Evolutionary conservation across 2,113 vertebrate species (phyloP).

Genomic region (Poicephalus meyeri): DNA sequence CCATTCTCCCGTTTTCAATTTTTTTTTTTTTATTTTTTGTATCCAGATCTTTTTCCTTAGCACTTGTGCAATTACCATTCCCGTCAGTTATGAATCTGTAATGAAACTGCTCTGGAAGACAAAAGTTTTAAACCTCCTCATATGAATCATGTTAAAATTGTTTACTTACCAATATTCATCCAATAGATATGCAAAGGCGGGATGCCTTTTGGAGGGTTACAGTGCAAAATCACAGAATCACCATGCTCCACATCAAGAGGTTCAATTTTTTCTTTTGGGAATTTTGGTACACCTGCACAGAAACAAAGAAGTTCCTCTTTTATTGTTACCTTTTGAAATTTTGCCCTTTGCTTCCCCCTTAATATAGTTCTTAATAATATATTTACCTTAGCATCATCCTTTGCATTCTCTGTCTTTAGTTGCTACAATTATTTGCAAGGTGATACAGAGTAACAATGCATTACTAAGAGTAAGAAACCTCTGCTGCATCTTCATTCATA

Average conservation of each 20-base stretch:
- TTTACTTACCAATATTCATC: slow-evolving; percentile 94
- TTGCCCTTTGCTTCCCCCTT: not conserved
- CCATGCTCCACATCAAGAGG: slow-evolving; percentile 90
- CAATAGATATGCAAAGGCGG: slow-evolving; percentile 93
- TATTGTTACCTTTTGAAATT: not conserved
- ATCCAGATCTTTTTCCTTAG: not conserved
- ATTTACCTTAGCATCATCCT: not conserved
- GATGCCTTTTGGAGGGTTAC: slow-evolving; percentile 90
- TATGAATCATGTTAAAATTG: not conserved
- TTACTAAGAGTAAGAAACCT: not conserved
- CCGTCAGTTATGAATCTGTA: not conserved
- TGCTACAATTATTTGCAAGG: not conserved
- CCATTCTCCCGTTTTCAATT: not conserved
- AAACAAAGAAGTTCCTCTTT: not conserved
- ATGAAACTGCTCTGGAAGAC: not conserved
- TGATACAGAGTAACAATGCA: not conserved
- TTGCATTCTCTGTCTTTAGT: not conserved
- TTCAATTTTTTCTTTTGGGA: slow-evolving; percentile 91
- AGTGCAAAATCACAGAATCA: slow-evolving; percentile 84
- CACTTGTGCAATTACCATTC: not conserved
- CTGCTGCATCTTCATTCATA: not conserved
- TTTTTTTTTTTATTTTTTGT: not conserved
- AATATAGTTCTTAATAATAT: not conserved
- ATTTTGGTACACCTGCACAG: slow-evolving; percentile 88
- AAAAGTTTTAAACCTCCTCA: not conserved